These are phyloP conservation scores for Colius striatus DNA, from an alignment of 2,113 vertebrate species.

Conservation along the genomic window DNA sequence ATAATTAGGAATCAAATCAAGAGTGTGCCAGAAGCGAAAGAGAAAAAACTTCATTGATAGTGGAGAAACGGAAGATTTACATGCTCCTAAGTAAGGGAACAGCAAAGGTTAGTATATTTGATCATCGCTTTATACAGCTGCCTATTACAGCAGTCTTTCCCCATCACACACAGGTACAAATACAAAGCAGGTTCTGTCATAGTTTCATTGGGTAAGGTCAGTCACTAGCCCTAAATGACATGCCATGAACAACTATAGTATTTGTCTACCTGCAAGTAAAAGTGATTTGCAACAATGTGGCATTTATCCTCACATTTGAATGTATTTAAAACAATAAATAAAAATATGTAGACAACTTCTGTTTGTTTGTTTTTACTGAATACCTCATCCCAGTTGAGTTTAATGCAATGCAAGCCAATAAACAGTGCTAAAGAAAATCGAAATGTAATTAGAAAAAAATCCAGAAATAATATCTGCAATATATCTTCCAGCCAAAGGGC, in stretches of 20 bases:
- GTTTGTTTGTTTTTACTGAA: background rate
- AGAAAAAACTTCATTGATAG: background rate
- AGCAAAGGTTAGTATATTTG: background rate
- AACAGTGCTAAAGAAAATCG: background rate
- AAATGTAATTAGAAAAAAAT: background rate
- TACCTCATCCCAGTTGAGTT: background rate
- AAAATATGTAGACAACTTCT: background rate
- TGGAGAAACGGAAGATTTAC: background rate
- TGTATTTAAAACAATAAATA: too few species aligned
- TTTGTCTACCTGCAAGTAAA: background rate
- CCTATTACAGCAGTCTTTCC: background rate
- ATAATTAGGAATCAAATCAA: background rate
- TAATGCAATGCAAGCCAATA: background rate
- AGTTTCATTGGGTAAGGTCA: background rate
- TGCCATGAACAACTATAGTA: background rate
- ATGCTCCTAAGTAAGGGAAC: background rate
- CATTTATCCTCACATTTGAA: background rate
- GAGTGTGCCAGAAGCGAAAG: background rate
- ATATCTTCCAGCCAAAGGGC: background rate
- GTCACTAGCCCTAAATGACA: background rate
- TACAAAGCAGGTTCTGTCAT: background rate
- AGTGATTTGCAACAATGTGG: background rate
- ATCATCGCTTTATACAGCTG: background rate
- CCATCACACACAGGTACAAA: background rate
- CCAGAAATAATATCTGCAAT: background rate